Conservation (phyloP, 2,113 vertebrate species). For the Chlorodrepanis virens region DNA sequence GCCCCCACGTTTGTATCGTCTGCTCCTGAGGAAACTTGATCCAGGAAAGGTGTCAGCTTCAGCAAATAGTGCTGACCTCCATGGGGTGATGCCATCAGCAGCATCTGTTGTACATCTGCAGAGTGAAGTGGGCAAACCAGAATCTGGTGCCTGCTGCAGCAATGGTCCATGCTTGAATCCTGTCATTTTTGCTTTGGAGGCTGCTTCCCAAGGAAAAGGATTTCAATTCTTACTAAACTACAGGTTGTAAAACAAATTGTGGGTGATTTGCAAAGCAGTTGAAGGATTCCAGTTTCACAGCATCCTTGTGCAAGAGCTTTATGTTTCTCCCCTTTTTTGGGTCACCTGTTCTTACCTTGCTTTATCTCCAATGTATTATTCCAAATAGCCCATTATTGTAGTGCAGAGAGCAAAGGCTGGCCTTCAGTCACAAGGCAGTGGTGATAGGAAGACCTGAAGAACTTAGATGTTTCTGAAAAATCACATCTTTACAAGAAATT, state of each 20-base stretch:
- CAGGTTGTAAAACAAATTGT: background rate
- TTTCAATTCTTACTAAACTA: background rate
- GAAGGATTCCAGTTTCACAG: background rate
- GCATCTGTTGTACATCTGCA: background rate
- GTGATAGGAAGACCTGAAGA: background rate
- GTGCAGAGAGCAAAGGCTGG: background rate
- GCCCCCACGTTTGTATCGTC: background rate
- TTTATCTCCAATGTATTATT: background rate
- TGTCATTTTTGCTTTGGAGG: conserved; percentile 1
- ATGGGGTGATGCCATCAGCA: background rate
- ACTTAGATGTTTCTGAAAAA: background rate
- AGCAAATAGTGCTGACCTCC: background rate
- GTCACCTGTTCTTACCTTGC: background rate
- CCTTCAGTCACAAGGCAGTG: background rate
- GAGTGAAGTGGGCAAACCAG: background rate
- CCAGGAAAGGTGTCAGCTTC: background rate
- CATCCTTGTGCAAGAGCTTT: background rate
- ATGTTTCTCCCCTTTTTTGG: background rate
- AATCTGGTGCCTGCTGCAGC: background rate
- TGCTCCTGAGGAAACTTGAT: background rate
- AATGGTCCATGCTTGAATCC: background rate
- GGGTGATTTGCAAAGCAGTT: background rate
- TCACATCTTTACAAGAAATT: background rate
- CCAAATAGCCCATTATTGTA: background rate
- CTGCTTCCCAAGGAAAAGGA: background rate